Base-by-base conservation (phyloP, 2,113 vertebrate species). In the Parus major region DNA sequence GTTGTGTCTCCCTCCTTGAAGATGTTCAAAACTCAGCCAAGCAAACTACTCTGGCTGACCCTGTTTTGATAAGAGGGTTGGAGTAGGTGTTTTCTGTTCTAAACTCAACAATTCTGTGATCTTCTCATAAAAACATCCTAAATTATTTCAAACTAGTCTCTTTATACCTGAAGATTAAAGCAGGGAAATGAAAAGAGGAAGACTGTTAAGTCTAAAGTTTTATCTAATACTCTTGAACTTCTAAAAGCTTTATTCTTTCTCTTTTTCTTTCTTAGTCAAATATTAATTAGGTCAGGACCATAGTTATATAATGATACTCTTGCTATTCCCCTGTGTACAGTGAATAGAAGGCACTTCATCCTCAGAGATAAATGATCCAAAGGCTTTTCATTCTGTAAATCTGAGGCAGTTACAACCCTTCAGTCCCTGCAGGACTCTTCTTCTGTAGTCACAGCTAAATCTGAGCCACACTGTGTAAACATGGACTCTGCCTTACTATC, bases 131-230 rank as follows among this genome's bases (percentile, higher is more conserved):
- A 89, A 73, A 22, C 14, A 75, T 24, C 27, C 8, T 18, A 47
- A 60, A 47, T 46, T 46, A 50, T 66, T 91, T 92, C 71, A 84
- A 71, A 89, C 18, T 49, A 87, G 17, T 44, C 33, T 77, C 35
- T 86, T 83, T 84, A 79, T 66, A 60, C 18, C 33, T 85, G 84
- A 87, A 94, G 52, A 87, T 85, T 87, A 92, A 94, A 87, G 49
- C 20, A 84, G 25, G 13, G 53, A 85, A 87, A 82, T 42, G 73
- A 70, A 82, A 91, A 68, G 35, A 61, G 9, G 19, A 44, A 82
- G 28, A 65, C 14, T 33, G 35, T 44, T 92, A 72, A 90, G 81
- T 47, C 18, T 25, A 59, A 73, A 33, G 56, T 66, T 88, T 94
- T 29, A 35, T 77, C 55, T 82, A 53, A 80, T 69, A 27, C 23